Base-by-base conservation (phyloP, 2,888 invertebrate species). In the Drosophila nigricruria region DNA sequence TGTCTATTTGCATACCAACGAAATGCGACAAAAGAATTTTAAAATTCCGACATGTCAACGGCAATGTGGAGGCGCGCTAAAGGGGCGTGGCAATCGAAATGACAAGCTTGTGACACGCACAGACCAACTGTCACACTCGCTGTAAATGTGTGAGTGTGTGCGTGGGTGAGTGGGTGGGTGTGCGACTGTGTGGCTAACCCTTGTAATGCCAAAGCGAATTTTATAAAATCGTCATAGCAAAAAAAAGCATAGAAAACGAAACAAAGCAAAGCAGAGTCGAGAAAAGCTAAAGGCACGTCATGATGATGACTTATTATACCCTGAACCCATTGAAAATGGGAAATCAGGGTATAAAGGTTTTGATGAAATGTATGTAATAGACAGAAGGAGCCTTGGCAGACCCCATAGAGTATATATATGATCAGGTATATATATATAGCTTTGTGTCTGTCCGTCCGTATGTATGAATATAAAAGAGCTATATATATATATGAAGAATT, bases 41-140 rank as follows among this genome's bases (percentile, higher is more conserved):
- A 78, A 84, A 85, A 82, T 84, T 82, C 78, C 82, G 61, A 72
- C 73, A 87, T 85, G 84, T 82, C 84, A 80, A 70, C 68, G 72
- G 30, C 65, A 62, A 59, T 59, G 73, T 60, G 57, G 50, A 52
- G 74, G 62, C 42, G 63, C 57, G 66, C 57, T 66, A 54, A 53
- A 62, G 67, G 74, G 78, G 76, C 71, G 81, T 73, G 74, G 74
- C 77, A 65, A 43, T 56, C 79, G 53, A 77, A 81, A 87, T 85
- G 85, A 85, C 87, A 87, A 84, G 82, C 80, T 70, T 80, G 69
- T 85, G 87, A 85, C 84, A 85, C 84, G 84, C 87, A 85, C 87
- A 85, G 84, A 82, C 87, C 84, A 84, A 85, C 84, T 85, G 84
- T 85, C 84, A 87, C 85, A 75, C 68, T 63, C 76, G 65, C 76